A percentile compares a stretch with the other conserved stretches of the same genome.
Conservation (phyloP, 2,113 vertebrate genomes). For the Acrocephalus kingi region DNA sequence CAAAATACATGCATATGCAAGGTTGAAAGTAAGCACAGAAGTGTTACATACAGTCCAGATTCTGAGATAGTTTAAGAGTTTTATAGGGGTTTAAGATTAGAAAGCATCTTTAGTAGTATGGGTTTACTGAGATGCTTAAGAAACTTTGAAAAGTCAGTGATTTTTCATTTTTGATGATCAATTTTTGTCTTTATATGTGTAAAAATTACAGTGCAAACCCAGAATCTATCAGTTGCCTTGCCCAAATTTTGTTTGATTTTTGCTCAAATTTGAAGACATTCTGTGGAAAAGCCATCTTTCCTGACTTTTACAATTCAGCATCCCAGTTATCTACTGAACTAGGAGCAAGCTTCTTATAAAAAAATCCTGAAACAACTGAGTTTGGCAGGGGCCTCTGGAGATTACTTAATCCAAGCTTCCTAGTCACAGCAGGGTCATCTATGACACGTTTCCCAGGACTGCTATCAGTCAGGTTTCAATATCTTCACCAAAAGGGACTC, state of each 20-base stretch:
- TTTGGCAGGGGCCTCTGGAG: not conserved
- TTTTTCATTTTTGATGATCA: not conserved
- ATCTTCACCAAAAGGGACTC: not conserved
- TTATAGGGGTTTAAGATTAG: not conserved
- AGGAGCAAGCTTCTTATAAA: not conserved
- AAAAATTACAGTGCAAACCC: not conserved
- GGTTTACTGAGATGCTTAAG: not conserved
- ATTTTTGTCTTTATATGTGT: not conserved
- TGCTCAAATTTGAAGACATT: not conserved
- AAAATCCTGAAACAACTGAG: not conserved
- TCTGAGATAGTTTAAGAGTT: not conserved
- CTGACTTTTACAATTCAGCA: not conserved
- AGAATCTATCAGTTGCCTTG: not conserved
- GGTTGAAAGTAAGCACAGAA: not conserved
- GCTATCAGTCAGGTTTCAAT: not conserved
- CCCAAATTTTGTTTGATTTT: not conserved
- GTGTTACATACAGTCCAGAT: not conserved
- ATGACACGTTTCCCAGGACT: rapidly evolving
- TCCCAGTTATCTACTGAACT: not conserved
- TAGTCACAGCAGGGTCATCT: not conserved
- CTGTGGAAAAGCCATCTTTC: not conserved
- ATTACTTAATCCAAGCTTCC: not conserved
- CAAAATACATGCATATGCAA: not conserved
- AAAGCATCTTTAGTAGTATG: not conserved
- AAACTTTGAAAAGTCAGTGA: not conserved